These are phyloP conservation scores for Platyrinchus mystaceus DNA, from an alignment of 2,797 vertebrate genomes.

Conservation along the genomic window DNA sequence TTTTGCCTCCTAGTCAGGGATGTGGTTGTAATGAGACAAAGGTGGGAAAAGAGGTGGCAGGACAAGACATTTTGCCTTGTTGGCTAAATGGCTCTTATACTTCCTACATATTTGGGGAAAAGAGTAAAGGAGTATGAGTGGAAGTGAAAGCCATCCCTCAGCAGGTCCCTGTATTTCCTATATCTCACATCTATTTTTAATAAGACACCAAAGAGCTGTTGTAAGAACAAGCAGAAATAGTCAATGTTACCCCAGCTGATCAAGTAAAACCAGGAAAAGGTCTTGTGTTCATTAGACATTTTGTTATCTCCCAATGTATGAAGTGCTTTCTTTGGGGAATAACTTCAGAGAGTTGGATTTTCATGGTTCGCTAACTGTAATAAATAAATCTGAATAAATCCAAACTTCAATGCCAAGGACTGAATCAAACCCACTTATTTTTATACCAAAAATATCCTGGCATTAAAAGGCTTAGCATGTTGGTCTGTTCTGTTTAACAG, in stretches of 20 bases:
- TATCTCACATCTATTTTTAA: neutral
- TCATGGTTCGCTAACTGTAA: constrained; percentile 48
- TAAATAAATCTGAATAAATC: constrained; percentile 66
- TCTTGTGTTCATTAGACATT: neutral
- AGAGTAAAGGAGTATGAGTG: neutral
- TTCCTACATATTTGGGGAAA: neutral
- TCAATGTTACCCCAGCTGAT: neutral
- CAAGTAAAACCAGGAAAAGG: neutral
- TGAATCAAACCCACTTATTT: constrained; percentile 24
- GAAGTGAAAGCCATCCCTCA: neutral
- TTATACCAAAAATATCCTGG: constrained; percentile 37
- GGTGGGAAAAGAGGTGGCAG: neutral
- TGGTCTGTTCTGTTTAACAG: constrained; percentile 50
- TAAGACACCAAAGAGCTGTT: neutral
- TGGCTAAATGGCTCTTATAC: neutral
- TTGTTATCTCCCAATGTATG: constrained; percentile 7
- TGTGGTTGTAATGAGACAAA: neutral
- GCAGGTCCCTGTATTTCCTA: neutral
- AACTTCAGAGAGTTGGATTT: constrained; percentile 49
- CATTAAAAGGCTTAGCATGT: constrained; percentile 36
- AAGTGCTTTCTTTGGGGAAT: constrained; percentile 46
- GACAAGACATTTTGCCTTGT: neutral
- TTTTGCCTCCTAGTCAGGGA: neutral
- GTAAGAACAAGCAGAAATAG: neutral
- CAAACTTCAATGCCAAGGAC: constrained; percentile 13